Conservation (phyloP, 2,113 vertebrate species). For the Neodontobutis hainanensis region DNA sequence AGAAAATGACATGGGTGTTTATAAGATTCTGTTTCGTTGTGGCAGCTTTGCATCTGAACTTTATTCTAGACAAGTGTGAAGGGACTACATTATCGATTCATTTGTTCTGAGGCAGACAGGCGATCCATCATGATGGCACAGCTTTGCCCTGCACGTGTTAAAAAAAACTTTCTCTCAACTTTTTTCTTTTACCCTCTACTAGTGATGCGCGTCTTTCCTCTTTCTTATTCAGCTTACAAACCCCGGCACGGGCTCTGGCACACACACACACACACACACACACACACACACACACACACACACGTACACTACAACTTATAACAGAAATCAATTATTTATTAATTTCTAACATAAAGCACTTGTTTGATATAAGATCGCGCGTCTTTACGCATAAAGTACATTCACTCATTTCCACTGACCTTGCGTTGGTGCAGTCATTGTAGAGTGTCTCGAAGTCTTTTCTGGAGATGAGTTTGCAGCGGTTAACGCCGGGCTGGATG, state of each 20-base stretch:
- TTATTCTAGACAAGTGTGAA: slow-evolving; percentile 37
- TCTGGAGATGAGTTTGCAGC: slow-evolving; percentile 98
- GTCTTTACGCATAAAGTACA: slow-evolving; percentile 61
- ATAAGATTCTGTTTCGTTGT: slow-evolving; percentile 8
- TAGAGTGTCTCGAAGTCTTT: slow-evolving; percentile 98
- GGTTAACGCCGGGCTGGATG: slow-evolving; percentile 97
- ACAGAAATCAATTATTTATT: slow-evolving; percentile 7
- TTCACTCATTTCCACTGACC: slow-evolving; percentile 75
- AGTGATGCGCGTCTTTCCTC: slow-evolving; percentile 30
- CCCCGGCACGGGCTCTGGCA: slow-evolving; percentile 9
- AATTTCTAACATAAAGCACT: neutral
- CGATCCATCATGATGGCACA: slow-evolving; percentile 56
- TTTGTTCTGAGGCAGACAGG: slow-evolving; percentile 41
- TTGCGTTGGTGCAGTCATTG: slow-evolving; percentile 99
- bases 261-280: slow-evolving; percentile 6
- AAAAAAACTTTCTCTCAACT: slow-evolving; percentile 63
- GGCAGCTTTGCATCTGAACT: slow-evolving; percentile 32
- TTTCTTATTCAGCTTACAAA: slow-evolving; percentile 7
- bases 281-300: slow-evolving; percentile 11
- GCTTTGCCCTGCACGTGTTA: slow-evolving; percentile 55
- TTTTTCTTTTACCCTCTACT: slow-evolving; percentile 23
- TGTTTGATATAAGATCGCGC: slow-evolving; percentile 17
- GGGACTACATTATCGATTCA: slow-evolving; percentile 58
- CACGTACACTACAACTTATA: neutral
- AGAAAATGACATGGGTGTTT: slow-evolving; percentile 8